These are phyloP conservation scores for Linnaemya tessellans DNA, from an alignment of 2,888 invertebrate species.

Conservation along the genomic window DNA sequence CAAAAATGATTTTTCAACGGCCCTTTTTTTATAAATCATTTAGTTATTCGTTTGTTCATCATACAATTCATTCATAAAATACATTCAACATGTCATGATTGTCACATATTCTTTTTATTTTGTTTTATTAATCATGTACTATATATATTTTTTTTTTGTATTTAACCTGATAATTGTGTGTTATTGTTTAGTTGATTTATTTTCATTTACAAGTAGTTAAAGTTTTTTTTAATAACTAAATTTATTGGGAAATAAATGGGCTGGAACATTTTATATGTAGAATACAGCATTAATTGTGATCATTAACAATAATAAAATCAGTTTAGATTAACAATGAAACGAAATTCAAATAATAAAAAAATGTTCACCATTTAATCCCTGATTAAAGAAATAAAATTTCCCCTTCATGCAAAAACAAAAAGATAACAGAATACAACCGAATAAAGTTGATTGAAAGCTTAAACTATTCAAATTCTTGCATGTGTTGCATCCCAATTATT, in stretches of 20 bases:
- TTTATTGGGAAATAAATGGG: constrained; percentile 82
- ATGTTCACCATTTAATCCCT: constrained; percentile 70
- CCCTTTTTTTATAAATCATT: constrained; percentile 74
- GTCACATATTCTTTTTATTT: constrained; percentile 8
- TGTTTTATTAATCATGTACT: not conserved
- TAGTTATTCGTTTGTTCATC: constrained; percentile 48
- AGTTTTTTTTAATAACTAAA: constrained; percentile 81
- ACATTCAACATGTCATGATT: constrained; percentile 34
- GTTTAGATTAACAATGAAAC: not conserved
- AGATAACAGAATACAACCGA: not conserved
- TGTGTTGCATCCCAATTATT: not conserved
- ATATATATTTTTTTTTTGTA: constrained; percentile 5
- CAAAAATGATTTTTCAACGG: constrained; percentile 80
- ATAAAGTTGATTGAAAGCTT: not conserved
- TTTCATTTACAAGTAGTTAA: constrained; percentile 74
- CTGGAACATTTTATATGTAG: constrained; percentile 77
- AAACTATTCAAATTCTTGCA: not conserved
- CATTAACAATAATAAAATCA: not conserved
- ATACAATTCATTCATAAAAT: constrained; percentile 36
- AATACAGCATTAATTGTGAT: not conserved
- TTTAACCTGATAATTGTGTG: constrained; percentile 47
- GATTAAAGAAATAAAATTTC: not conserved
- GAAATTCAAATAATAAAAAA: constrained; percentile 20
- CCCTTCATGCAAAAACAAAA: not conserved
- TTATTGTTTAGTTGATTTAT: constrained; percentile 51